Conservation (phyloP, 2,797 vertebrate genomes). For the Darevskia mixta region DNA sequence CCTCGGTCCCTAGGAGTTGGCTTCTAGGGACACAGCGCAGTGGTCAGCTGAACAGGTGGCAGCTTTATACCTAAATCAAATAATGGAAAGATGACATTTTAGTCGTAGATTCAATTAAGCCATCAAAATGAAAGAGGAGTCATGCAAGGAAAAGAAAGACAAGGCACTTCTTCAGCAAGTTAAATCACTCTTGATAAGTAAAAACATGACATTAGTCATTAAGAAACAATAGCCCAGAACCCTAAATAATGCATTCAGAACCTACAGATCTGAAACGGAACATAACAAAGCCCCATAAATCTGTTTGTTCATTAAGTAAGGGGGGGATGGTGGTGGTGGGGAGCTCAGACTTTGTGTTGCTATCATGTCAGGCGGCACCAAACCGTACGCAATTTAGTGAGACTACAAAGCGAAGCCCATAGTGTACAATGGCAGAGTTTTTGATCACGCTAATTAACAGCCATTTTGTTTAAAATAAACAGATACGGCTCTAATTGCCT, state of each 20-base stretch:
- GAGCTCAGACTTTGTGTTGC: constrained; percentile 87
- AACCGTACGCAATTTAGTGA: constrained; percentile 88
- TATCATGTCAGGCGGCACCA: constrained; percentile 95
- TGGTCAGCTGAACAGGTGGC: neutral
- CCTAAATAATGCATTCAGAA: constrained; percentile 79
- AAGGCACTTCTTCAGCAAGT: constrained; percentile 74
- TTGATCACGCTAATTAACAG: constrained; percentile 99
- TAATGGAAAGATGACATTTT: constrained; percentile 19
- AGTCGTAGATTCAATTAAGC: constrained; percentile 62
- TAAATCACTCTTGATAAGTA: constrained; percentile 82
- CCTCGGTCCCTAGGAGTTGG: no score
- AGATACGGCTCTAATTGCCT: constrained; percentile 99
- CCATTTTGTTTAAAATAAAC: constrained; percentile 99
- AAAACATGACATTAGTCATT: constrained; percentile 80
- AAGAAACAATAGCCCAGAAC: constrained; percentile 80
- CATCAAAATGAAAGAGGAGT: constrained; percentile 39
- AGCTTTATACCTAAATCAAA: neutral
- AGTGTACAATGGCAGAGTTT: constrained; percentile 91
- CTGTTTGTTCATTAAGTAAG: constrained; percentile 92
- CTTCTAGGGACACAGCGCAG: no score
- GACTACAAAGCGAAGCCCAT: constrained; percentile 94
- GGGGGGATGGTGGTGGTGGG: constrained; percentile 55
- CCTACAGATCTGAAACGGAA: constrained; percentile 82
- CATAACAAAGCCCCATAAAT: constrained; percentile 84
- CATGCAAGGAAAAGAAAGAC: constrained; percentile 49